Base-by-base conservation (phyloP, 2,113 vertebrate species). In the Chlorodrepanis virens region DNA sequence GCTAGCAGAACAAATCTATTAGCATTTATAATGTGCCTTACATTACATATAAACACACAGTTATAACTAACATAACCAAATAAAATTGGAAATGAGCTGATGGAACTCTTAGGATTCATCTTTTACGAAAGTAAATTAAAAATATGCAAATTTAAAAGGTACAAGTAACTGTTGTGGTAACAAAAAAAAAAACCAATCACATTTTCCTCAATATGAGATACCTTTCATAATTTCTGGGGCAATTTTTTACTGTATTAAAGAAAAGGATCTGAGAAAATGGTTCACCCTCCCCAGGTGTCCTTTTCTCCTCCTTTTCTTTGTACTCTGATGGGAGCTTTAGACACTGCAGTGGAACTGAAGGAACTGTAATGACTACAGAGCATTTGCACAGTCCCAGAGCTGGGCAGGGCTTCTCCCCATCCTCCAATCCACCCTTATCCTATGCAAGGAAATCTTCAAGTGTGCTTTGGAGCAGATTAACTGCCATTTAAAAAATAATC, bases 81-180 rank as follows among this genome's bases (percentile, higher is more conserved):
- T 77, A 92, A 95, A 89, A 94, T n/a, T 83, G 68, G 25, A 87
- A 89, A 92, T 57, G 45, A 94, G 63, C 54, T 93, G 83, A 77
- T 89, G 52, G 40, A 93, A 91, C 60, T 74, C 83, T 65, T 45
- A 81, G 72, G 77, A 93, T 92, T 94, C 77, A 78, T 95, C 65
- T 89, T 59, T 87, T 70, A 72, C 45, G 77, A 33, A 80, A 87
- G 54, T 67, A 95, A 94, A 96, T 91, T 91, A 44, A 95, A 96
- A 96, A 89, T 83, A 95, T 65, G 91, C 72, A 95, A 90, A 96
- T 91, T 45, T 23, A 89, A 94, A 89, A 65, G 37, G 45, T 95
- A 81, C 42, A 42, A 87, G 42, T 79, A 87, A 91, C 63, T 65
- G 60, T 39, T 81, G 54, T 39, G 33, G 68, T 65, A 81, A 57